Base-by-base conservation (phyloP, 2,888 invertebrate genomes). In the Drosophila cognata region DNA sequence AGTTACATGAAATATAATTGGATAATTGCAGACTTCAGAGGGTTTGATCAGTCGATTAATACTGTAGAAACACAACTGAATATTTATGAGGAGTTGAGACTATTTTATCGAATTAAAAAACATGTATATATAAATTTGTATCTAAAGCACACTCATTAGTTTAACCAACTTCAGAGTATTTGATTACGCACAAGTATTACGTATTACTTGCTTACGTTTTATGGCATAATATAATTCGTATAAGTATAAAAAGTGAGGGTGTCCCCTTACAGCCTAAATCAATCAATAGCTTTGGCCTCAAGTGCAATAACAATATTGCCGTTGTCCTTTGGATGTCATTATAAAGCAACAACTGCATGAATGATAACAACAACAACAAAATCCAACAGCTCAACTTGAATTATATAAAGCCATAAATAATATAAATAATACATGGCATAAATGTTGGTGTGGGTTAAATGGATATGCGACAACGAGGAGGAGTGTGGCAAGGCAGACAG, bases 341-440 rank as follows among this genome's bases (percentile, higher is more conserved):
- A 63, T 43, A 46, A 29, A 57, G 29, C 7, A 36, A 25, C 46
- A 25, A 25, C 33, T 53, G 18, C 16, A 6, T 4, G 18, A n/a
- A 52, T 21, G 35, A 18, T 16, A 28, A n/a, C 35, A 61, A 33
- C 33, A 51, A 46, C 21, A 62, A 13, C 21, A 46, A 16, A 46
- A 46, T 8, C 8, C 16, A n/a, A 29, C 43, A 35, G 50, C 61
- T 57, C 46, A 51, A 36, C 29, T 68, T 58, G 29, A 31, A 56
- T 41, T 51, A 43, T 43, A 50, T 33, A 43, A 51, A 46, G 64
- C 48, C 69, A 52, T 53, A 68, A 66, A 57, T 72, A 59, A 57
- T 63, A 68, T 77, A 67, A 84, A 88, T 83, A 85, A 79, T 79
- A 75, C 25, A 78, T 75, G 43, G 18, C 67, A 79, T 11, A 33